Conservation (phyloP, 2,113 vertebrate species). For the Neodontobutis hainanensis region DNA sequence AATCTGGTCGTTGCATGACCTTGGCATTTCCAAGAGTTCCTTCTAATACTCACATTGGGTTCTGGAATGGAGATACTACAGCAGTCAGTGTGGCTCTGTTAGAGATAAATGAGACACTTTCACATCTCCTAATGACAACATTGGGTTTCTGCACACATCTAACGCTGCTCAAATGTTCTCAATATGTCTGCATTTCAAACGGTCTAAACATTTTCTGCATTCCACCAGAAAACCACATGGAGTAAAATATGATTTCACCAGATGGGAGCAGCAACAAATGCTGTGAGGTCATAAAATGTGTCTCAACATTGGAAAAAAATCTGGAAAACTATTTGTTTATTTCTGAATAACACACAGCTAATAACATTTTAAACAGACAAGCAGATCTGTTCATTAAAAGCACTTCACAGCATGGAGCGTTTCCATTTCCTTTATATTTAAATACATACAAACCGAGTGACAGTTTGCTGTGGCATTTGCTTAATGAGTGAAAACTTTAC, state of each 20-base stretch:
- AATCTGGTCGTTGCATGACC: neutral
- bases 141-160: neutral
- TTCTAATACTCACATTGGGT: constrained; percentile 2
- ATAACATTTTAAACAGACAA: constrained; percentile 1
- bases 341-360: constrained; percentile 12
- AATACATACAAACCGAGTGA: neutral
- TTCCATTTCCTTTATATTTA: neutral
- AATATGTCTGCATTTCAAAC: constrained; percentile 25
- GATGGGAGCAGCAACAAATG: constrained; percentile 19
- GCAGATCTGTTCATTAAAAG: too few species aligned
- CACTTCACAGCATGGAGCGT: too few species aligned
- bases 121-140: constrained; percentile 2
- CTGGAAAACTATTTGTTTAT: constrained; percentile 9
- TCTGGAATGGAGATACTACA: neutral
- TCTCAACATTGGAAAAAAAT: neutral
- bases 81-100: constrained; percentile 16
- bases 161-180: constrained; percentile 2
- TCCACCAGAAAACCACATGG: neutral
- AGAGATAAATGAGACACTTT: constrained; percentile 14
- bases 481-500: constrained; percentile 28
- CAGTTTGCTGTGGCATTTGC: constrained; percentile 1
- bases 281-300: constrained; percentile 14
- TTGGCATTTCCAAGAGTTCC: constrained; percentile 8
- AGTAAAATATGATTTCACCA: constrained; percentile 15
- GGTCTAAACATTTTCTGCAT: constrained; percentile 10